Evolutionary conservation across 2,888 invertebrate genomes (phyloP), one percentile per base, ranked within the genome.

Genomic region (Choreutis nemorana): DNA sequence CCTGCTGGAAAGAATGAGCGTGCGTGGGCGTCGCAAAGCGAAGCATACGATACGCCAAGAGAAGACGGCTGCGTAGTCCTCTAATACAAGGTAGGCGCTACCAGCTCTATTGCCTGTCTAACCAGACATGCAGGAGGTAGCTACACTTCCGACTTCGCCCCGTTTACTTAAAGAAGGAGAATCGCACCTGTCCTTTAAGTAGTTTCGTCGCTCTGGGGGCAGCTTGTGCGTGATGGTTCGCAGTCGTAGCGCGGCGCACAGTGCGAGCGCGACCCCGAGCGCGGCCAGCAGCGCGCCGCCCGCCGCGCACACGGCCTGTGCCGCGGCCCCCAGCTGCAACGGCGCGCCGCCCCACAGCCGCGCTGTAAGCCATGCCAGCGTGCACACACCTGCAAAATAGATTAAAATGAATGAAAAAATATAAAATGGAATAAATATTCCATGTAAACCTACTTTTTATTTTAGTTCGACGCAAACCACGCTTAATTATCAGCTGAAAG

Each of bases 211-310:
- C 48, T 86, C 86, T 11, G 57, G 48, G 0, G 85, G 83, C 42
- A 84, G 79, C 40, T 84, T 84, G 34, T 79, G 78, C 33, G 81
- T 80, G 39, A 85, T 64, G 45, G 82, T 79, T 38, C 82, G 66
- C 40, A 87, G 60, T 34, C 86, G 79, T 41, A 81, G 75, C 34
- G 86, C 81, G 14, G 89, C 85, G 44, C 85, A 86, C 43, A 84
- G 67, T 38, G 87, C 86, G 30, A 91, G 77, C 29, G 87, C 82
- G 23, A 85, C 64, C 50, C 89, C 89, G 26, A 91, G 81, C 18
- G 83, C 56, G 21, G 86, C 75, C 47, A 91, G 84, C 33, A 90
- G 79, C 15, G 83, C 81, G 41, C 87, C 84, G 32, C 89, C 89
- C 28, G 83, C 84, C 14, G 84, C 78, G 53, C 87, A 88, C 43